Evolutionary conservation across 2,888 invertebrate genomes (phyloP).

Genomic region (Drosophila nr. fundita): DNA sequence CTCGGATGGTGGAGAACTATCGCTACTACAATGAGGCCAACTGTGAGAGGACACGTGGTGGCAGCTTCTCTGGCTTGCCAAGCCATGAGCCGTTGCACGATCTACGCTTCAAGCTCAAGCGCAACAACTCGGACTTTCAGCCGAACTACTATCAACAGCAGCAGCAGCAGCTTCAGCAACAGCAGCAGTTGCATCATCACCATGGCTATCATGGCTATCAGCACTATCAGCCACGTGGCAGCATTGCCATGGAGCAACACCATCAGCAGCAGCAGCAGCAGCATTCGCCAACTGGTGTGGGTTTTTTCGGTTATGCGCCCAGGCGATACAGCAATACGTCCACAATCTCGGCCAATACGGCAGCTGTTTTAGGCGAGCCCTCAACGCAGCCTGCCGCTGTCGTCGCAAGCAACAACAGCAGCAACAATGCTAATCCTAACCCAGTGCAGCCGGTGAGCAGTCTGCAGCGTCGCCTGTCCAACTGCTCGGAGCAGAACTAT

Average conservation of each 20-base stretch:
- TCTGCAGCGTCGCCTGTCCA: conserved; percentile 82
- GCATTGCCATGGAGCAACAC: conserved; percentile 53
- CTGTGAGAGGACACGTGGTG: conserved; percentile 84
- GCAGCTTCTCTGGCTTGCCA: conserved; percentile 85
- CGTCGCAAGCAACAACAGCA: conserved; percentile 30
- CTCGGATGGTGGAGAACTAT: conserved; percentile 87
- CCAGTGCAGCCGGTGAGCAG: conserved; percentile 47
- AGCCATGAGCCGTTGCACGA: conserved; percentile 81
- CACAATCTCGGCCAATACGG: conserved; percentile 76
- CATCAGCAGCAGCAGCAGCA: conserved; percentile 36
- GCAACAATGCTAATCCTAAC: conserved; percentile 36
- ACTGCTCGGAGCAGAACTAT: conserved; percentile 84
- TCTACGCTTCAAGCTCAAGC: conserved; percentile 81
- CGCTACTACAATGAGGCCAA: conserved; percentile 86
- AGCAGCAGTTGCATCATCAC: conserved; percentile 51
- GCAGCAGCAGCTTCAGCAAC: conserved; percentile 55
- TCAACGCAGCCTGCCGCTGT: conserved; percentile 50
- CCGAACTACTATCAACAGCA: conserved; percentile 81
- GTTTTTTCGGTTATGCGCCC: conserved; percentile 84
- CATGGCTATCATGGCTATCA: conserved; percentile 51
- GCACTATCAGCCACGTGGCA: conserved; percentile 77
- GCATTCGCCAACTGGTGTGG: conserved; percentile 61
- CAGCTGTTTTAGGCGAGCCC: conserved; percentile 61
- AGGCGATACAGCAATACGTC: conserved; percentile 90
- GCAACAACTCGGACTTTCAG: conserved; percentile 84